These are phyloP conservation scores for Polypedilum pembai DNA, from an alignment of 1,140 invertebrate genomes.

Conservation along the genomic window DNA sequence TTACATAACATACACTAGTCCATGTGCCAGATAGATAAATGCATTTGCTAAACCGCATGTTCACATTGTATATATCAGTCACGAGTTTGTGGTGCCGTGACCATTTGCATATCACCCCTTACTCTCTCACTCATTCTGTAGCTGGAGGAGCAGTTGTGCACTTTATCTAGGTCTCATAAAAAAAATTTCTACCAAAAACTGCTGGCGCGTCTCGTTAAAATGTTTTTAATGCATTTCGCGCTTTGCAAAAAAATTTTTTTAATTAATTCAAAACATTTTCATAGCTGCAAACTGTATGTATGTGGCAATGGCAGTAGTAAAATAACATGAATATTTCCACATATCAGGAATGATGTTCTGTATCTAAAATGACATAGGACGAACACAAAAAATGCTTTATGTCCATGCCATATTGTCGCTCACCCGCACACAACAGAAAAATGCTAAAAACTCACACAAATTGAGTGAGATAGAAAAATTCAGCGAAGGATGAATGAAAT, in stretches of 20 bases:
- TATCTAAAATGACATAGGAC: too few species aligned
- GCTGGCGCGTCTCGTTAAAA: background rate
- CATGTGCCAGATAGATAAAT: background rate
- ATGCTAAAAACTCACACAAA: too few species aligned
- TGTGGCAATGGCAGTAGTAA: background rate
- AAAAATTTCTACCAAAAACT: background rate
- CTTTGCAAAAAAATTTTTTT: background rate
- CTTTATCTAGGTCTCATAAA: background rate
- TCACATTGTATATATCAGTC: slow-evolving; percentile 8
- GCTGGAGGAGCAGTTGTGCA: background rate
- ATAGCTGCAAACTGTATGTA: background rate
- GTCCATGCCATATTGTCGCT: slow-evolving; percentile 21
- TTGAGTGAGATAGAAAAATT: background rate
- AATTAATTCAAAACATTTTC: slow-evolving; percentile 28
- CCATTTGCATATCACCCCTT: background rate
- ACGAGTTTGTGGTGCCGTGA: background rate
- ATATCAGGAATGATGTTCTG: background rate
- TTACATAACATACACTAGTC: background rate
- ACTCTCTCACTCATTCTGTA: background rate
- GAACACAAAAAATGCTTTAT: background rate
- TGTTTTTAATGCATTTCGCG: slow-evolving; percentile 17
- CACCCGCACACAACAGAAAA: background rate
- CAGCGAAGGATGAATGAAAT: background rate
- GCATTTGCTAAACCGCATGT: slow-evolving; percentile 20
- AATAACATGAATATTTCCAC: background rate